Evolutionary conservation across 2,888 invertebrate species (phyloP), one percentile per base, ranked within the genome.

Genomic region (Parthenolecanium corni): DNA sequence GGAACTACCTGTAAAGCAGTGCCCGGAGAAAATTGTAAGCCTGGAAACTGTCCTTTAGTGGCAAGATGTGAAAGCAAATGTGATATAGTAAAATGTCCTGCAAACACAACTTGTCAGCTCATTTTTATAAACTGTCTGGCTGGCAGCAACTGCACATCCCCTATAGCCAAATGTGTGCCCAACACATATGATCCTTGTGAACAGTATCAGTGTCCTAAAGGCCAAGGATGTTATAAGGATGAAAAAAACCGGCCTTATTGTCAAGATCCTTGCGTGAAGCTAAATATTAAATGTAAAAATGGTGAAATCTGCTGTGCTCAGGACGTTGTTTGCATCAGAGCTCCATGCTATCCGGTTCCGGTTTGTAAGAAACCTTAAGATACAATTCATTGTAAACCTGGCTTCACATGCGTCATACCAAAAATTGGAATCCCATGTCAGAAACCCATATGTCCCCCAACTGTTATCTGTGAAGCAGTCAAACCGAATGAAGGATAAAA

Each of bases 261-360:
- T 20, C 18, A n/a, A 44, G 20, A 44, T 20, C 14, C 16, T 2
- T 44, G 46, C 20, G 6, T 14, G 9, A n/a, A n/a, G n/a, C n/a
- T n/a, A n/a, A n/a, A 16, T 44, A 16, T 16, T 2, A 9, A 6
- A 11, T 44, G 46, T 5, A 9, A 16, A 5, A 9, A 9, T 6
- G 46, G 46, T 9, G n/a, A 44, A 5, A 46, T 31, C 12, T 57
- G 57, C 14, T 57, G 46, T 31, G 31, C 57, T 14, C 25, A 47
- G 14, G 47, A 57, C 11, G 57, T 57, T 3, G 23, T 23, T 3
- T 57, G 57, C 46, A 47, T 57, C 16, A 46, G 46, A 20, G 57
- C 57, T 31, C 57, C 57, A 20, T 57, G 57, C 14, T 25, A 57
- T 57, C 57, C 57, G 18, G 46, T 57, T 14, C 31, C 57, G 1